Percentiles rank a stretch among this genome's conserved stretches.
These are phyloP conservation scores for Nemotelus nigrinus DNA, from an alignment of 2,888 invertebrate genomes.

Conservation along the genomic window DNA sequence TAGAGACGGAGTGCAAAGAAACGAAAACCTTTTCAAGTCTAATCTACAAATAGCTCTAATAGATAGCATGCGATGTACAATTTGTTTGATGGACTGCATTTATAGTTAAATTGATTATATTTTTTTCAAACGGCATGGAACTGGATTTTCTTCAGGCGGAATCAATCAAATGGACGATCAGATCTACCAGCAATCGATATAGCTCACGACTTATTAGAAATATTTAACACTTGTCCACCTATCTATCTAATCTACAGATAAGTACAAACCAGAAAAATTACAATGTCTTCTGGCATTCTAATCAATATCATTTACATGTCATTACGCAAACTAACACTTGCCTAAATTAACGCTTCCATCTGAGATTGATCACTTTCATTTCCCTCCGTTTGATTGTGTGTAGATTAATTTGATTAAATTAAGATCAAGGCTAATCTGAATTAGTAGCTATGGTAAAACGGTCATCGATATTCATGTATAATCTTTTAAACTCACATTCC, in stretches of 20 bases:
- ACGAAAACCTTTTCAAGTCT: background rate
- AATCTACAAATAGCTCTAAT: slow-evolving; percentile 1
- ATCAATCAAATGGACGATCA: too few relatives aligned
- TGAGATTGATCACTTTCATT: background rate
- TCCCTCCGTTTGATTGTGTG: background rate
- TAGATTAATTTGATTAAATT: slow-evolving; percentile 37
- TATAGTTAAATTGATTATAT: background rate
- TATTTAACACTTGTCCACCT: slow-evolving; percentile 15
- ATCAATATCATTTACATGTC: too few relatives aligned
- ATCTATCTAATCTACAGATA: background rate
- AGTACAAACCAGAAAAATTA: too few relatives aligned
- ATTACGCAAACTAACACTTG: background rate
- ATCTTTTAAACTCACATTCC: background rate
- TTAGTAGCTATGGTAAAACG: background rate
- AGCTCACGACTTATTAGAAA: background rate
- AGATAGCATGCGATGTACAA: background rate
- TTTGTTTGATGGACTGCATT: slow-evolving; percentile 18
- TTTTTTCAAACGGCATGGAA: too few relatives aligned
- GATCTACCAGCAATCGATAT: too few relatives aligned
- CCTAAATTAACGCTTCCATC: background rate
- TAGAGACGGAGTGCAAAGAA: too few relatives aligned
- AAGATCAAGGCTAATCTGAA: slow-evolving; percentile 41
- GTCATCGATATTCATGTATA: too few relatives aligned
- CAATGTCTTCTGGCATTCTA: too few relatives aligned
- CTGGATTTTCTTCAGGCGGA: too few relatives aligned